These are phyloP conservation scores for Conistra vaccinii DNA, from an alignment of 2,888 invertebrate species.

Conservation along the genomic window DNA sequence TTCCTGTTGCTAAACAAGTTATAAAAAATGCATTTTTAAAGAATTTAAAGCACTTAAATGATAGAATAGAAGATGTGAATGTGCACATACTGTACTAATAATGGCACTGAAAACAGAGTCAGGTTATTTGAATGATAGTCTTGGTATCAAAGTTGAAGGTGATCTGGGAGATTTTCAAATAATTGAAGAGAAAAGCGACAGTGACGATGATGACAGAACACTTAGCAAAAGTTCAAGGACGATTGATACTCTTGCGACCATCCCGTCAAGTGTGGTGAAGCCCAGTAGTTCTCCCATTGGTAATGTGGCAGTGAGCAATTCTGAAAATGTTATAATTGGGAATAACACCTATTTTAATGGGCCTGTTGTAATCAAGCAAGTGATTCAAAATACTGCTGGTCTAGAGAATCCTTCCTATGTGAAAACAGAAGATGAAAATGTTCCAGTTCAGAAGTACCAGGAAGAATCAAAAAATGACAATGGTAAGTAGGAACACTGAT, in stretches of 20 bases:
- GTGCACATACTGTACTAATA: conserved; percentile 49
- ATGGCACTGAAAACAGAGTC: conserved; percentile 74
- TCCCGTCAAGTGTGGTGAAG: conserved; percentile 74
- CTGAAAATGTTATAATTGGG: conserved; percentile 94
- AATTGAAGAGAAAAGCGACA: conserved; percentile 76
- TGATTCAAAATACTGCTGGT: conserved; percentile 89
- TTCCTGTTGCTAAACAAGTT: conserved; percentile 33
- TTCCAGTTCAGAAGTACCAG: conserved; percentile 35
- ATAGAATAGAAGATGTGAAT: conserved; percentile 37
- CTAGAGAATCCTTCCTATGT: conserved; percentile 81
- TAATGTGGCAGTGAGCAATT: conserved; percentile 92
- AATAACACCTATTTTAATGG: conserved; percentile 95
- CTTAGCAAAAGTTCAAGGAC: conserved; percentile 64
- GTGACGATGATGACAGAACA: conserved; percentile 72
- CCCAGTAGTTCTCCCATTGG: conserved; percentile 80
- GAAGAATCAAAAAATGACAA: conserved; percentile 49
- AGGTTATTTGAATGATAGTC: conserved; percentile 63
- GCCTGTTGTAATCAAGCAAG: conserved; percentile 94
- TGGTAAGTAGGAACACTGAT: conserved; percentile 54
- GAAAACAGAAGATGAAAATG: conserved; percentile 75
- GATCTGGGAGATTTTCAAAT: conserved; percentile 82
- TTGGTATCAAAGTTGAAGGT: conserved; percentile 79
- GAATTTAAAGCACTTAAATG: neutral
- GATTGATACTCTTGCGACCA: conserved; percentile 66
- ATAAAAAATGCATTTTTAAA: conserved; percentile 1